Evolutionary conservation across 2,888 invertebrate species (phyloP), one percentile per base, ranked within the genome.

Genomic region (Apamea sordens): DNA sequence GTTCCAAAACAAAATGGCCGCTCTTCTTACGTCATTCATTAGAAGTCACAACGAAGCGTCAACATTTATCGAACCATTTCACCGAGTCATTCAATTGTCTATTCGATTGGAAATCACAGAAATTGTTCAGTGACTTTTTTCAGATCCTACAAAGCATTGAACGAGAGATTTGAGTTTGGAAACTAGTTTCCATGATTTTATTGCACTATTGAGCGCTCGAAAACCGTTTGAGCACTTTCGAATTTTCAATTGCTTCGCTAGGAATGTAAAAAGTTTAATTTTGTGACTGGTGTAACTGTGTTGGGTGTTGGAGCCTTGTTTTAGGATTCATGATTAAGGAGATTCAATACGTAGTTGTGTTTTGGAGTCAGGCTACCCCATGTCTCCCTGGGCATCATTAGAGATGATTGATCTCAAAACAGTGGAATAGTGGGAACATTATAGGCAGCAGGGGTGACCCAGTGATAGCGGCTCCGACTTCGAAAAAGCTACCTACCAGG

Each of bases 181-280:
- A 86, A 82, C 86, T 86, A 83, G 61, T 83, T 75, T 24, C 3
- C 15, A 47, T 68, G 63, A 75, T 86, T 82, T 82, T 83, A 86
- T 82, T 86, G 86, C 74, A 81, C 74, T 70, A 74, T 47, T 80
- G 28, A 41, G 10, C 28, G 61, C 10, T 74, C 15, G 61, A 63
- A 81, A 86, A 74, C 70, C 7, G 50, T 81, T 85, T 18, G 24
- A 82, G 50, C 18, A 64, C 74, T 61, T 69, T 53, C 59, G 41
- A 67, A 73, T 85, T 69, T 82, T 86, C 86, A 73, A 82, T 86
- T 64, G 86, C n/a, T 53, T 59, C 15, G 32, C 13, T 82, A 13
- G 28, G 6, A 73, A 86, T 82, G 41, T 47, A 24, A 65, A 73
- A 82, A 82, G 82, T 82, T 82, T 63, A 47, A 74, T 73, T 73